A percentile compares a stretch with the other conserved stretches of the same genome.
These are phyloP conservation scores for Peribatodes rhomboidaria DNA, from an alignment of 2,888 invertebrate species.

Conservation along the genomic window DNA sequence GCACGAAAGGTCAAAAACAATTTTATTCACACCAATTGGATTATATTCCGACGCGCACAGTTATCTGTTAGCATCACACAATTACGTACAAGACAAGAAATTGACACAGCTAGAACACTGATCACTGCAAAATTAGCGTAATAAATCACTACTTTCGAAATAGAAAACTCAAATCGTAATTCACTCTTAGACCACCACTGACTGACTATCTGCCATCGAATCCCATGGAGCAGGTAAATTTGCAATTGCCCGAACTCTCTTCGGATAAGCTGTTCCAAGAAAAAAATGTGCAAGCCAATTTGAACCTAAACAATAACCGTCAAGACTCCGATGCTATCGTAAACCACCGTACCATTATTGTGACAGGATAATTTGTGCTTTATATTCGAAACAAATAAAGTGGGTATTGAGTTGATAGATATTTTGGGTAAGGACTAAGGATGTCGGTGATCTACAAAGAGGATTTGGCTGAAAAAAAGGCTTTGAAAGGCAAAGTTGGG, in stretches of 20 bases:
- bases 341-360: conserved; percentile 30
- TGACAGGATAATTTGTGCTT: conserved; percentile 53
- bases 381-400: conserved; percentile 57
- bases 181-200: conserved; percentile 49
- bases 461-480: conserved; percentile 51
- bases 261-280: conserved; percentile 53
- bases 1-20: conserved; percentile 16
- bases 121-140: conserved; percentile 21
- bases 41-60: conserved; percentile 8
- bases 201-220: conserved; percentile 59
- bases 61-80: conserved; percentile 23
- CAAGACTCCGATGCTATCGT: conserved; percentile 43
- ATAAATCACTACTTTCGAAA: conserved; percentile 45
- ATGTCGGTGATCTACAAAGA: conserved; percentile 67
- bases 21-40: conserved; percentile 24
- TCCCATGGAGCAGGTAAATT: conserved; percentile 73
- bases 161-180: conserved; percentile 52
- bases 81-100: conserved; percentile 19
- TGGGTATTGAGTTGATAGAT: conserved; percentile 53
- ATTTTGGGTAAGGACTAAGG: conserved; percentile 49
- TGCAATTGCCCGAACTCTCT: conserved; percentile 67
- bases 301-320: conserved; percentile 54
- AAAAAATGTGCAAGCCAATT: conserved; percentile 59
- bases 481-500: conserved; percentile 54
- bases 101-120: conserved; percentile 13